These are phyloP conservation scores for Philopotamus ludificatus DNA, from an alignment of 1,140 invertebrate species.

Conservation along the genomic window DNA sequence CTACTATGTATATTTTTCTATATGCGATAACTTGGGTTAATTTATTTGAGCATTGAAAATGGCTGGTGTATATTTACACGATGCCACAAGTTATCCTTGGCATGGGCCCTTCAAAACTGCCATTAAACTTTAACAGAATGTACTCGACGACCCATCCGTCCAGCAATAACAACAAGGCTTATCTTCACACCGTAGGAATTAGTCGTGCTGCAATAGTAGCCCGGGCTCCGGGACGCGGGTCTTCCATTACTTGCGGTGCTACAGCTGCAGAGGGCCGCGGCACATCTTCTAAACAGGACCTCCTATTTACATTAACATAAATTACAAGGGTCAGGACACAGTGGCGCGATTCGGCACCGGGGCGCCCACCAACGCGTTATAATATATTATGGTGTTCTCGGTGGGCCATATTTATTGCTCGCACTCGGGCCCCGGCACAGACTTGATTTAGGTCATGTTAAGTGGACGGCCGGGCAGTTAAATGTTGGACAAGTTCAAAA, in stretches of 20 bases:
- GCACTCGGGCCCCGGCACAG: constrained; percentile 11
- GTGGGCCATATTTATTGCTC: constrained; percentile 19
- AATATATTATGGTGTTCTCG: constrained; percentile 36
- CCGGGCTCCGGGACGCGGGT: too few species aligned
- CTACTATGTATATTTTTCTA: too few species aligned
- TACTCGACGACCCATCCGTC: not conserved
- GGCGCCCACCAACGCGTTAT: too few species aligned
- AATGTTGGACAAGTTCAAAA: constrained; percentile 35
- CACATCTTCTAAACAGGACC: not conserved
- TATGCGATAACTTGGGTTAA: too few species aligned
- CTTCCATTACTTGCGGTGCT: too few species aligned
- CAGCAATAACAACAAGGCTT: not conserved
- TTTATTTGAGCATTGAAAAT: too few species aligned
- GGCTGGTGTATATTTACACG: too few species aligned
- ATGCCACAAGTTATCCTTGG: too few species aligned
- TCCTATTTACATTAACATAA: constrained; percentile 40
- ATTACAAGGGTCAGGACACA: constrained; percentile 34
- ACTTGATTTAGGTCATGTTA: constrained; percentile 35
- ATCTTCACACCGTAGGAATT: not conserved
- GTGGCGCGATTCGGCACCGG: constrained; percentile 27
- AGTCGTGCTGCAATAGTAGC: too few species aligned
- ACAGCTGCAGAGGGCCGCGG: too few species aligned
- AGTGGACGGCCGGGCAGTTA: constrained; percentile 22
- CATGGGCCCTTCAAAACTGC: not conserved
- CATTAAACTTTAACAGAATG: not conserved